These are phyloP conservation scores for Drosophila merina DNA, from an alignment of 2,888 invertebrate genomes.

Conservation along the genomic window DNA sequence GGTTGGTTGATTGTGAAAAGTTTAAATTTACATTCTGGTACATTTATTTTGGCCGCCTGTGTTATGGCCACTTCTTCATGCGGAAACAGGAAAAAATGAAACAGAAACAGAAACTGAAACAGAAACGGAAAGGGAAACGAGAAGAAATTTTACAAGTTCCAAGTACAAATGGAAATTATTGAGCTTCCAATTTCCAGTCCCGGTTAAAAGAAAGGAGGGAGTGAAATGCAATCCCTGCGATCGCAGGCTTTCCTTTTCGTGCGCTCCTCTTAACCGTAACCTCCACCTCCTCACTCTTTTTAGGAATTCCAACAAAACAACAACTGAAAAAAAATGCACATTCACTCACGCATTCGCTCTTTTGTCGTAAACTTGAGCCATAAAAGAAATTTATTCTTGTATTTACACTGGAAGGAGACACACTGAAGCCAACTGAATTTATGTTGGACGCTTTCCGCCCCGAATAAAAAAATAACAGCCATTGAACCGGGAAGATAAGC, in stretches of 20 bases:
- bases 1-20: constrained; percentile 66
- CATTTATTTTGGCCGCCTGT: constrained; percentile 52
- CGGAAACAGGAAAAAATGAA: constrained; percentile 19
- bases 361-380: constrained; percentile 69
- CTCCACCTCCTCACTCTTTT: constrained; percentile 7
- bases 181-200: constrained; percentile 20
- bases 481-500: constrained; percentile 39
- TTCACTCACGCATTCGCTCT: constrained; percentile 51
- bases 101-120: too few species aligned
- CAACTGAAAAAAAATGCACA: constrained; percentile 31
- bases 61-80: constrained; percentile 66
- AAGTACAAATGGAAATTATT: constrained; percentile 28
- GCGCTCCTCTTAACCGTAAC: constrained; percentile 33
- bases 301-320: background rate
- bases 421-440: constrained; percentile 31
- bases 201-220: constrained; percentile 7
- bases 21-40: constrained; percentile 71
- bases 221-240: constrained; percentile 8
- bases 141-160: constrained; percentile 25
- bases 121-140: too few species aligned
- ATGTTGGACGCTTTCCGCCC: constrained; percentile 27
- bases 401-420: constrained; percentile 38
- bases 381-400: constrained; percentile 55
- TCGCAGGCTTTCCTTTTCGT: constrained; percentile 16
- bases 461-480: constrained; percentile 11